These are phyloP conservation scores for Hyles lineata DNA, from an alignment of 2,888 invertebrate species.

Conservation along the genomic window DNA sequence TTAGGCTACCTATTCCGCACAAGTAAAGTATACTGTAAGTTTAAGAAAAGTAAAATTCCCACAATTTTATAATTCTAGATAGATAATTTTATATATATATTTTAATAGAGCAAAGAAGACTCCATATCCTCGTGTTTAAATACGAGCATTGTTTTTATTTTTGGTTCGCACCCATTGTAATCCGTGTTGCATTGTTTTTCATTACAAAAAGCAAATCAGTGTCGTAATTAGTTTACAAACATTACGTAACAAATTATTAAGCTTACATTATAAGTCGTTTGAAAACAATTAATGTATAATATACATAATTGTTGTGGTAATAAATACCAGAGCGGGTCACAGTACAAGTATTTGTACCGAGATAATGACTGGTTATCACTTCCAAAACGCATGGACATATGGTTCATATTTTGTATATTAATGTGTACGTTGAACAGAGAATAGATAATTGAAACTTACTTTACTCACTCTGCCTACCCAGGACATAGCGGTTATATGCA, in stretches of 20 bases:
- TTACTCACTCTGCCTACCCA: too few relatives aligned
- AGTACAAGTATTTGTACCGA: slow-evolving; percentile 63
- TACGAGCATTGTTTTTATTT: too few relatives aligned
- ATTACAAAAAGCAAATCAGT: slow-evolving; percentile 2
- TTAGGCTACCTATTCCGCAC: too few relatives aligned
- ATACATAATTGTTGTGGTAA: slow-evolving; percentile 40
- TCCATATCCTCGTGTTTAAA: too few relatives aligned
- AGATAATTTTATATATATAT: too few relatives aligned
- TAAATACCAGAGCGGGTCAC: slow-evolving; percentile 57
- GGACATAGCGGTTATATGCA: too few relatives aligned
- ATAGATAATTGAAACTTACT: background rate
- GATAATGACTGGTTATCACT: slow-evolving; percentile 55
- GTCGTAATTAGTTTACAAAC: slow-evolving; percentile 17
- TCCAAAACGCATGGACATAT: slow-evolving; percentile 45
- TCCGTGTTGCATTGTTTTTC: background rate
- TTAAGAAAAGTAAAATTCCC: too few relatives aligned
- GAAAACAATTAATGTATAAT: slow-evolving; percentile 29
- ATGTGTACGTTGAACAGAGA: background rate
- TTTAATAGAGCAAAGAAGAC: too few relatives aligned
- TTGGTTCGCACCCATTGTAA: background rate
- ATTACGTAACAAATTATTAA: slow-evolving; percentile 1
- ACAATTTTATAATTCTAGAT: too few relatives aligned
- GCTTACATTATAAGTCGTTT: background rate
- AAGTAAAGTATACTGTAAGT: too few relatives aligned
- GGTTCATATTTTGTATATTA: background rate